Percentiles rank a stretch among this genome's conserved stretches.
Conservation (phyloP, 2,797 vertebrate species). For the Onychomys leucogaster region DNA sequence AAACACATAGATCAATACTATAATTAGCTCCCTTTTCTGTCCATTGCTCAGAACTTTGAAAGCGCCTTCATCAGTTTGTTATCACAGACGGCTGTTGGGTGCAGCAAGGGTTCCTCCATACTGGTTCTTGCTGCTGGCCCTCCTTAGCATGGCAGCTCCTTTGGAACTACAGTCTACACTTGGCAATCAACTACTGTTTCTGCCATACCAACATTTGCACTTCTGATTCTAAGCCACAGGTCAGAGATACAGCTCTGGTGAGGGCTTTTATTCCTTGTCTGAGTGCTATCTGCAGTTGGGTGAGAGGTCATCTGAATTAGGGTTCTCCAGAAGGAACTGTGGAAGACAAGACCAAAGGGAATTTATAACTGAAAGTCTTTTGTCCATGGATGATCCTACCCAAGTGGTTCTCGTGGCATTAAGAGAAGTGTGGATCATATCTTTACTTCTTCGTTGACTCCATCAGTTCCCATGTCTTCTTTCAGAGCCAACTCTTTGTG, state of each 20-base stretch:
- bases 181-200: background rate
- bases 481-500: background rate
- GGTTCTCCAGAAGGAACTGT: background rate
- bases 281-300: background rate
- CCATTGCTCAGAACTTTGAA: background rate
- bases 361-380: slow-evolving; percentile 14
- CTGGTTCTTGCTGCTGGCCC: background rate
- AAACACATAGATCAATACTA: background rate
- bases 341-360: background rate
- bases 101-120: background rate
- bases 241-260: background rate
- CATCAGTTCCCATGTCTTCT: slow-evolving; percentile 1
- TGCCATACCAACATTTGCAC: background rate
- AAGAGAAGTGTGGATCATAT: background rate
- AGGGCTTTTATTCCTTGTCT: background rate
- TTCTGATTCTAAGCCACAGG: slow-evolving; percentile 15
- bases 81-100: background rate
- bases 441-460: background rate
- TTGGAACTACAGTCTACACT: background rate
- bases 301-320: background rate
- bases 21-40: slow-evolving; percentile 11
- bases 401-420: background rate
- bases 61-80: background rate
- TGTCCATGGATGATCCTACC: background rate
- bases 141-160: background rate